Evolutionary conservation across 53 echinoderm and acorn worm species (phyloP), one percentile per base, ranked within the genome.

Genomic region (Pentamera pediparva): DNA sequence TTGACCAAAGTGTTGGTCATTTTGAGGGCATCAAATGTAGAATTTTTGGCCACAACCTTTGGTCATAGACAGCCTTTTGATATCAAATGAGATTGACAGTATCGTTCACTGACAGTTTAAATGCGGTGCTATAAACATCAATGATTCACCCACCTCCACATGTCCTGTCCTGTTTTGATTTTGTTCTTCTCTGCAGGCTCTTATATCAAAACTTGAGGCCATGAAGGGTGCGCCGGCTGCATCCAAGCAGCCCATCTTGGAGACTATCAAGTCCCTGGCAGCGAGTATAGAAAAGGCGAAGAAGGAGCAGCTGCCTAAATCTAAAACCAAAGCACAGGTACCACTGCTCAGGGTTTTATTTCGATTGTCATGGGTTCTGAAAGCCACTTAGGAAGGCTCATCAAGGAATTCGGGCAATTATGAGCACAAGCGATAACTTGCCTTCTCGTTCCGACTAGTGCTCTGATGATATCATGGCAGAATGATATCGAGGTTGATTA

Each of bases 261-360:
- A 81, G 57, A 84, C 86, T 3, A 85, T 96, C 54, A 96, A 96
- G 75, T 77, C 82, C 24, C 62, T 96, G 35, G 67, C 85, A 24
- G 80, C 70, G 55, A 81, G 83, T 32, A 85, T 96, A 35, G 90
- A 90, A 61, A 85, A 88, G 70, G 83, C 81, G 35, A 90, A 90
- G 62, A 71, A 84, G 34, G 96, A 91, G 43, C 84, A 87, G 51
- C 76, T 50, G 10, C 80, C 57, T 20, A 86, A 84, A 49, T 58
- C 77, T 0, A 39, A 38, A 18, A 53, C 81, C 35, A 93, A 89
- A 35, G 78, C 84, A 21, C 75, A 59, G n/a, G 62, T 61, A 57
- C 12, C 0, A 32, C 21, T 28, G 28, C n/a, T 45, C n/a, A 15
- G n/a, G n/a, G n/a, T n/a, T 45, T 12, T 45, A 15, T 45, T 45